These are phyloP conservation scores for Scolanthus callimorphus DNA, from an alignment of 92 coral and sea anemone species.

Conservation along the genomic window DNA sequence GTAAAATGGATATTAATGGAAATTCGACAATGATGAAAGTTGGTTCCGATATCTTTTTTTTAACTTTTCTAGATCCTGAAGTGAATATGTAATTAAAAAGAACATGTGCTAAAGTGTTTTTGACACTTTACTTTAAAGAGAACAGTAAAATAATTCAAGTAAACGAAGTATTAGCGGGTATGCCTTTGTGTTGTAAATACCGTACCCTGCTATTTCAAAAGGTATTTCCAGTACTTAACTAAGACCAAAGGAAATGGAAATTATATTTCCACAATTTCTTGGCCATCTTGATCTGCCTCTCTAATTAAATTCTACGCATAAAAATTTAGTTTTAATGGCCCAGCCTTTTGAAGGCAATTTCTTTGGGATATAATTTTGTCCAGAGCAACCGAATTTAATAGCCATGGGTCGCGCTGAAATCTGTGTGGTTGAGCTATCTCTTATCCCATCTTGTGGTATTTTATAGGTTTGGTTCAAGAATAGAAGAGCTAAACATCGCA, in stretches of 20 bases:
- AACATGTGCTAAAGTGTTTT: constrained; percentile 17
- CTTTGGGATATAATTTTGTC: too few species aligned
- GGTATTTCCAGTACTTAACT: too few species aligned
- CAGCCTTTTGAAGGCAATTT: too few species aligned
- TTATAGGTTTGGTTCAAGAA: constrained; percentile 97
- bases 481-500: constrained; percentile 97
- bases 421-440: too few species aligned
- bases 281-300: too few species aligned
- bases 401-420: too few species aligned
- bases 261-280: too few species aligned
- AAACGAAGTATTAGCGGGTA: not conserved
- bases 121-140: constrained; percentile 4
- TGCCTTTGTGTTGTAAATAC: not conserved
- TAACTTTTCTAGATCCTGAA: not conserved
- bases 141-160: not conserved
- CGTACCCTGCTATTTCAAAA: too few species aligned
- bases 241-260: too few species aligned
- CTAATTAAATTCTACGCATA: too few species aligned
- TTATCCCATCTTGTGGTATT: constrained; percentile 12
- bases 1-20: not conserved
- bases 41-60: not conserved
- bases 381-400: too few species aligned
- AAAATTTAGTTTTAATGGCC: too few species aligned
- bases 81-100: constrained; percentile 8
- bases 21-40: not conserved